Conservation (phyloP, 2,888 invertebrate species). For the Nasonovia ribisnigri region DNA sequence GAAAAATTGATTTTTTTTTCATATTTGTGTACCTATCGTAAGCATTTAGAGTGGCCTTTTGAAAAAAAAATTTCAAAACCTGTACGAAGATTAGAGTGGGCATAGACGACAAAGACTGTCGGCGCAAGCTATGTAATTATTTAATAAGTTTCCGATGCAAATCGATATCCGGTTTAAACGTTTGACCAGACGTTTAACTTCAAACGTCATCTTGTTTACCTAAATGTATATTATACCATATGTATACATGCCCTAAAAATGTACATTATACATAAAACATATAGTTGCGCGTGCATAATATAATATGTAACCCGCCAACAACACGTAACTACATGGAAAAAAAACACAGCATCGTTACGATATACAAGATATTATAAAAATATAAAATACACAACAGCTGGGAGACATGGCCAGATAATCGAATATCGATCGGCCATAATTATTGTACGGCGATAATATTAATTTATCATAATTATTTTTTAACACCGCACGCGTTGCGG, state of each 20-base stretch:
- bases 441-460: not conserved
- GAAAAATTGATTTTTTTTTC: not conserved
- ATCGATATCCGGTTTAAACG: not conserved
- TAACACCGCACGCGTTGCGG: not conserved
- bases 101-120: not conserved
- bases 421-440: not conserved
- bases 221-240: not conserved
- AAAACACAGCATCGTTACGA: not conserved
- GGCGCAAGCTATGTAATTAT: not conserved
- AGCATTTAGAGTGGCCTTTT: not conserved
- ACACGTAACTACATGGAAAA: not conserved
- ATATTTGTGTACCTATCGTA: not conserved
- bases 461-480: not conserved
- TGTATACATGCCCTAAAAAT: not conserved
- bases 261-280: not conserved
- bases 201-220: not conserved
- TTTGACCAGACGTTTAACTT: not conserved
- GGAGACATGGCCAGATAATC: not conserved
- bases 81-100: not conserved
- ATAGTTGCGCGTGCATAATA: too few species aligned
- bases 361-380: not conserved
- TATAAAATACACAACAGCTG: not conserved
- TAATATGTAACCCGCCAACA: not conserved
- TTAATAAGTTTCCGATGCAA: not conserved
- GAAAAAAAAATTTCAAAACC: not conserved